Evolutionary conservation across 92 coral and sea anemone species (phyloP).

Genomic region (Paragorgia papillata): DNA sequence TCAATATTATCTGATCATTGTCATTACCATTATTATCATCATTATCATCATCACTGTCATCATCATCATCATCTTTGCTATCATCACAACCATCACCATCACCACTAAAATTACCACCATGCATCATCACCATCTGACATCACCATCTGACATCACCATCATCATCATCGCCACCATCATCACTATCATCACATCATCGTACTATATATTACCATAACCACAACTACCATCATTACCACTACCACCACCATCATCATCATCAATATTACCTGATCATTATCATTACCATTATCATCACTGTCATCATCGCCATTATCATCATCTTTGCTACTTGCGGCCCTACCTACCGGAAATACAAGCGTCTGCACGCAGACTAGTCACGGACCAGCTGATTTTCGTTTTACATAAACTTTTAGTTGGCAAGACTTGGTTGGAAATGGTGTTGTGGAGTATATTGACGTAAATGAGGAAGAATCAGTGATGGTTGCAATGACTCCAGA

Average conservation of each 20-base stretch:
- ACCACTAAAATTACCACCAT: too few species aligned
- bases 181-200: too few species aligned
- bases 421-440: constrained; percentile 95
- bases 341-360: too few species aligned
- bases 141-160: too few species aligned
- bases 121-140: constrained; percentile 8
- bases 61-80: neutral
- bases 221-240: neutral
- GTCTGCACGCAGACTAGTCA: too few species aligned
- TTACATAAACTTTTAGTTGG: constrained; percentile 63
- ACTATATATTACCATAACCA: too few species aligned
- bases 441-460: constrained; percentile 94
- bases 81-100: neutral
- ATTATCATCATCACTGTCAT: neutral
- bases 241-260: neutral
- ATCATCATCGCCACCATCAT: neutral
- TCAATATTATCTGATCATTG: neutral
- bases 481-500: constrained; percentile 99
- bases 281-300: too few species aligned
- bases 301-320: neutral
- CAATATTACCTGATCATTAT: too few species aligned
- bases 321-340: neutral
- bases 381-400: too few species aligned
- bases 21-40: neutral
- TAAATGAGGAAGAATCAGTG: constrained; percentile 97